A percentile compares a stretch with the other conserved stretches of the same genome.
These are phyloP conservation scores for Brachionus koreanus DNA, from an alignment of 1,140 invertebrate genomes.

Conservation along the genomic window DNA sequence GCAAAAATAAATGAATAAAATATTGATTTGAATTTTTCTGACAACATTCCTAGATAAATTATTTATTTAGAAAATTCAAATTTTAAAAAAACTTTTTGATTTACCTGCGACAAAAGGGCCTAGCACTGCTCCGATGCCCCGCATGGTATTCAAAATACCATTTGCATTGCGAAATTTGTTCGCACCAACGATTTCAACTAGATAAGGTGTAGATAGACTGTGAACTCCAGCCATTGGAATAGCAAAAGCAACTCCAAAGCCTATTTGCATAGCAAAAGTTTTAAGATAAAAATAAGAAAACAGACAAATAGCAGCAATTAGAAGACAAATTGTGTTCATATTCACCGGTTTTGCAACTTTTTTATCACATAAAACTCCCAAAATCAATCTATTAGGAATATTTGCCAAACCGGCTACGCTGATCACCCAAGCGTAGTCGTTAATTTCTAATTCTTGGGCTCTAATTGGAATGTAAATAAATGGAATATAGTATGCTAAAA, in stretches of 20 bases:
- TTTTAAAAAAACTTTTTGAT: background rate
- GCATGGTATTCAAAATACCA: conserved; percentile 22
- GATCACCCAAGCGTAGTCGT: conserved; percentile 45
- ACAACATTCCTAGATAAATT: background rate
- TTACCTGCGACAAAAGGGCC: conserved; percentile 31
- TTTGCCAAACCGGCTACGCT: conserved; percentile 70
- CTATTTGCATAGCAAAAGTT: background rate
- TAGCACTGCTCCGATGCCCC: background rate
- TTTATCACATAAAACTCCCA: conserved; percentile 63
- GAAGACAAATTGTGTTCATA: conserved; percentile 31
- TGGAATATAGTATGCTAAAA: conserved; percentile 91
- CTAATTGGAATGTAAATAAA: conserved; percentile 70
- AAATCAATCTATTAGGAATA: conserved; percentile 62
- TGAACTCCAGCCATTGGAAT: conserved; percentile 32
- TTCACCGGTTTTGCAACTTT: background rate
- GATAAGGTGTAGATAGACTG: conserved; percentile 25
- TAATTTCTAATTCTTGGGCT: conserved; percentile 48
- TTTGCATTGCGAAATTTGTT: conserved; percentile 22
- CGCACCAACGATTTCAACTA: conserved; percentile 35
- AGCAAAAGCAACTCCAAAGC: conserved; percentile 6
- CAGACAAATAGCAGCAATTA: background rate
- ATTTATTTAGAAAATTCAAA: background rate
- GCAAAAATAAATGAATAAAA: conserved; percentile 39
- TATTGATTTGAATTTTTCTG: background rate
- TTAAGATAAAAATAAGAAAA: conserved; percentile 8